Base-by-base conservation (phyloP, 2,797 vertebrate species). In the Leptoclinus maculatus region DNA sequence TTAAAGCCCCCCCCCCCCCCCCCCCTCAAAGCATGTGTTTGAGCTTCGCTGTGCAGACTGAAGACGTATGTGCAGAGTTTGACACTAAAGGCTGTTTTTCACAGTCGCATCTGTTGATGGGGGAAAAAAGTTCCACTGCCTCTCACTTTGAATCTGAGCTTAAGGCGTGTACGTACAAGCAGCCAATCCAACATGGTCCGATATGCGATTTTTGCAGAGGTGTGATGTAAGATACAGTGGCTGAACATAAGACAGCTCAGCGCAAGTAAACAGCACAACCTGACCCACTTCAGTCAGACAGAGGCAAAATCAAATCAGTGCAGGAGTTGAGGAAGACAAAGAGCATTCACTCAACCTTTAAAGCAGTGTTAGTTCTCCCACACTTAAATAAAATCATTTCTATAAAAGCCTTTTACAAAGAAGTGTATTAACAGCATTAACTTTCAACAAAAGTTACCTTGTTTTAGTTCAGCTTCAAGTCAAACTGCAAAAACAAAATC, bases 401-500 rank as follows among this genome's bases (percentile, higher is more conserved):
- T 39, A 21, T 12, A 41, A 10, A 57, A 17, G 14, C n/a, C 3
- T n/a, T 16, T 36, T 34, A 54, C 29, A 16, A 25, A 34, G 13
- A 34, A 36, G 9, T 36, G 34, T 36, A 36, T 36, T 36, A 67
- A 25, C 23, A 29, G 25, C 17, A 23, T n/a, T 32, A 14, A 12
- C 12, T 36, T 32, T 32, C 29, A 29, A 29, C 27, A 29, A 29
- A 29, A 29, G 27, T n/a, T n/a, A n/a, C 5, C 23, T 59, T 17
- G 9, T 43, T 59, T 69, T 36, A 45, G 3, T 54, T 56, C 7
- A 54, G 27, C 21, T 60, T 49, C 3, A 8, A 27, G 6, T 34
- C 16, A 3, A 8, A 29, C 16, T 25, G 16, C 0, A 0, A 36
- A 12, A 8, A n/a, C 5, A 2, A 21, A 32, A 32, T 45, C 1